Evolutionary conservation across 2,113 vertebrate genomes (phyloP).

Genomic region (Tichodroma muraria): DNA sequence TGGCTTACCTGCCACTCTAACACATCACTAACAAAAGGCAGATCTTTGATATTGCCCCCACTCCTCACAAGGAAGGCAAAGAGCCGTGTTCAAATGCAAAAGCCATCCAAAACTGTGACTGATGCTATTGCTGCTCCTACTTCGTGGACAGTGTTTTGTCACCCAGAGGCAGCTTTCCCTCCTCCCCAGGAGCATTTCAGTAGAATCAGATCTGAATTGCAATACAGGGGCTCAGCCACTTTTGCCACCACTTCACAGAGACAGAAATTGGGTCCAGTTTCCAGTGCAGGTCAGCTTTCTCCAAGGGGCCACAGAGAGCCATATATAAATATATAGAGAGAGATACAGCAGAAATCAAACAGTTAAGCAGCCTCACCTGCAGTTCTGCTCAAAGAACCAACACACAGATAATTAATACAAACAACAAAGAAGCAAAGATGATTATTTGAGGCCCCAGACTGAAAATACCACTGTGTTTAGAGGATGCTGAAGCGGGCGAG

Average conservation of each 20-base stretch:
- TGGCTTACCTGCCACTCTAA: neutral
- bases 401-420: neutral
- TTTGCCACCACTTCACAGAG: neutral
- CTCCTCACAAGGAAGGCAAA: neutral
- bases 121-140: neutral
- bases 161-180: neutral
- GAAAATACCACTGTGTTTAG: conserved; percentile 39
- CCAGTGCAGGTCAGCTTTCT: neutral
- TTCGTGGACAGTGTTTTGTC: neutral
- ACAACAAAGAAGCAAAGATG: conserved; percentile 32
- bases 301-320: neutral
- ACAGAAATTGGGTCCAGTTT: neutral
- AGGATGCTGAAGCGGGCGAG: conserved; percentile 33
- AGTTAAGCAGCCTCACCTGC: neutral
- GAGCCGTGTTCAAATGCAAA: neutral
- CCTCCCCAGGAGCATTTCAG: neutral
- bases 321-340: accelerated
- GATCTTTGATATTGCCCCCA: neutral
- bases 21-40: neutral
- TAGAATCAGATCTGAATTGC: neutral
- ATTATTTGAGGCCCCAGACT: conserved; percentile 34
- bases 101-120: neutral
- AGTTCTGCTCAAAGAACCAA: neutral
- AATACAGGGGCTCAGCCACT: neutral
- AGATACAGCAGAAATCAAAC: neutral